Conservation (phyloP, 2,113 vertebrate species). For the Geococcyx californianus region DNA sequence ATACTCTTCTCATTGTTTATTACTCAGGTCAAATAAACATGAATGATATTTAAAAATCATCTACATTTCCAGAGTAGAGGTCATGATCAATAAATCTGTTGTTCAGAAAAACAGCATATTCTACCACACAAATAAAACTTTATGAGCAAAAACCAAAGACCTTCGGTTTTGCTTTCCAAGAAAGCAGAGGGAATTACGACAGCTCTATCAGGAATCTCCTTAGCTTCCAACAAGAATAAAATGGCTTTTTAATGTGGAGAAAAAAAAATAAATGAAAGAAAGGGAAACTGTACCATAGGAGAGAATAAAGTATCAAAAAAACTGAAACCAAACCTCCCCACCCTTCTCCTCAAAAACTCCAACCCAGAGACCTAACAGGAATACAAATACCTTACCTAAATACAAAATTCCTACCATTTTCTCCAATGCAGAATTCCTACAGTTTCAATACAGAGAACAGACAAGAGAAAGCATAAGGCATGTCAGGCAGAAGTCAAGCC, state of each 20-base stretch:
- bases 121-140: neutral
- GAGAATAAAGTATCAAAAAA: neutral
- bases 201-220: neutral
- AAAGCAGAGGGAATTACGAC: neutral
- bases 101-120: neutral
- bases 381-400: neutral
- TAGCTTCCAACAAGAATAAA: neutral
- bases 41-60: neutral
- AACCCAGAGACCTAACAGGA: neutral
- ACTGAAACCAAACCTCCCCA: neutral
- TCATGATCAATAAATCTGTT: neutral
- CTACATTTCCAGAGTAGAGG: neutral
- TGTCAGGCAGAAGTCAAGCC: neutral
- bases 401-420: neutral
- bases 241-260: neutral
- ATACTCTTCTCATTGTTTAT: neutral
- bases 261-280: neutral
- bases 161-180: neutral
- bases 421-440: neutral
- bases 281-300: neutral
- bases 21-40: neutral
- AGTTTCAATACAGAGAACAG: neutral
- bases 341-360: neutral
- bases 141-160: neutral
- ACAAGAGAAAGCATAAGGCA: neutral